phyloP scores from a whole-genome alignment of 2,888 invertebrate genomes.

The Tolmerus cingulatus region DNA sequence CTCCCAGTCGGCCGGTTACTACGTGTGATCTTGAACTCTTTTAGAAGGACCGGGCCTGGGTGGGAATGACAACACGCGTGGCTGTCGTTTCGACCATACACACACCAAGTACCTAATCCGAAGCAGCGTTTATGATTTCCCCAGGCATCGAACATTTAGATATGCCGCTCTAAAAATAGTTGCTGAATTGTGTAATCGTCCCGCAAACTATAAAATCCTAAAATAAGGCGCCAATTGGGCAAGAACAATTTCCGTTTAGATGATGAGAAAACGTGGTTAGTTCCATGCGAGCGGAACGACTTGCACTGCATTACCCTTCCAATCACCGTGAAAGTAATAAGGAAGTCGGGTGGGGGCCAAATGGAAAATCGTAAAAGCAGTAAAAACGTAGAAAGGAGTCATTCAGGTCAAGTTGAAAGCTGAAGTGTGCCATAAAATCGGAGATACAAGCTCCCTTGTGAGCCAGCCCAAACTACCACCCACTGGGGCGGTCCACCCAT shows the following conservation, averaged over 20 bases:
- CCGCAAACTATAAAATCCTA: neutral
- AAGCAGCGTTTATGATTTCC: neutral
- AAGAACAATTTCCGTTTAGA: neutral
- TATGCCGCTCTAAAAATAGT: neutral
- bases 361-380: neutral
- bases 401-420: neutral
- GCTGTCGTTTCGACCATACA: neutral
- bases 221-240: neutral
- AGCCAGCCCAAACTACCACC: neutral
- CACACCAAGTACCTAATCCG: neutral
- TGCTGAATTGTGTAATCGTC: neutral
- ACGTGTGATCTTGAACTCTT: conserved; percentile 18
- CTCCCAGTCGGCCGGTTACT: conserved; percentile 2
- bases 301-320: neutral
- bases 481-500: neutral
- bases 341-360: neutral
- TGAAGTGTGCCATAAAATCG: neutral
- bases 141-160: neutral
- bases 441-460: neutral
- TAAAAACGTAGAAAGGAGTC: neutral
- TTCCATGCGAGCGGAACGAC: neutral
- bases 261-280: neutral
- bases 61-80: neutral
- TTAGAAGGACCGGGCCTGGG: neutral
- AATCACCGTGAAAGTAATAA: neutral